Base-by-base conservation (phyloP, 2,888 invertebrate genomes). In the Microctonus hyperodae region DNA sequence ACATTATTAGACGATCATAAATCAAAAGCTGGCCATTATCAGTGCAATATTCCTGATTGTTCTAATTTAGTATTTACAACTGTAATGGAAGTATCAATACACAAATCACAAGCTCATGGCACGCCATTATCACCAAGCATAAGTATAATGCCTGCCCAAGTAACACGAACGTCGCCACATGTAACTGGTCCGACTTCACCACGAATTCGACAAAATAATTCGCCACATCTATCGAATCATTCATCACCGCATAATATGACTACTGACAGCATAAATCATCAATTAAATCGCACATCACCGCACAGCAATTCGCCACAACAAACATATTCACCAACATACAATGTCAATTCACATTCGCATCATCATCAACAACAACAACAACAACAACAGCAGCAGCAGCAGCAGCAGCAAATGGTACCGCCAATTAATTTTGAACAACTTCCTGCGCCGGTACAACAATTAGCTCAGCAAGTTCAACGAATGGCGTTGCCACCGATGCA, bases 11-110 rank as follows among this genome's bases (percentile, higher is more conserved):
- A 89, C 48, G 86, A 87, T 10, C 89, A 89, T 71, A 85, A 81
- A 72, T 84, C 86, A 59, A 84, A 85, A 73, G 87, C 86, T 5
- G 89, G 89, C 0, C 89, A 89, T 77, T 88, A 88, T 64, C 87
- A 86, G 68, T 85, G 85, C 72, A 81, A 78, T 68, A 74, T 81
- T 10, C 77, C 83, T 0, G 85, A 85, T 53, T 85, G 85, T 65
- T 74, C 74, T 2, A 76, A 71, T 59, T 71, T 81, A 16, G 74
- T 84, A 10, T 85, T 85, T 53, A 74, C 76, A 13, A 78, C 79
- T 0, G 70, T 74, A 0, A 59, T 75, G 53, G 83, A 83, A 67
- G 73, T 83, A 2, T 72, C 79, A 2, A 67, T 79, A 55, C 83
- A 83, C 70, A 83, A 82, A 37, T 74, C 77, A n/a, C 83, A 83